phyloP scores from a whole-genome alignment of 2,113 vertebrate species.

The Platichthys flesus region DNA sequence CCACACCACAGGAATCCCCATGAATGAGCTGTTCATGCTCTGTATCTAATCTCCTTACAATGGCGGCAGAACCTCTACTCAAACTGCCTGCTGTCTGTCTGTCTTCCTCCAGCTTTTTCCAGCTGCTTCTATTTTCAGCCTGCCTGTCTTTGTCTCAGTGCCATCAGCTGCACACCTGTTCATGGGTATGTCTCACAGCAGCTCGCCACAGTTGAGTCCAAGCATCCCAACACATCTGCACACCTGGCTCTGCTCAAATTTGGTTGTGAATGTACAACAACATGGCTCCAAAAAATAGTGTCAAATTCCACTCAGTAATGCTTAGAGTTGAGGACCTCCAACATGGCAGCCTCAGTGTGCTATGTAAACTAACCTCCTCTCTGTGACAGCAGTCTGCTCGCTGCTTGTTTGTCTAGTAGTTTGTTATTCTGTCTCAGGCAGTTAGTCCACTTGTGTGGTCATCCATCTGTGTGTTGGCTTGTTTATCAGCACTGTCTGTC shows the following conservation, averaged over 20 bases:
- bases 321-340: constrained; percentile 8
- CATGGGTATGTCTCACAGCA: too few relatives aligned
- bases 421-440: constrained; percentile 26
- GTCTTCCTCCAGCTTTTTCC: constrained; percentile 7
- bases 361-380: constrained; percentile 34
- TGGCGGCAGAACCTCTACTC: constrained; percentile 10
- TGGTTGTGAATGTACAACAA: not conserved
- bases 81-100: constrained; percentile 1
- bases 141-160: not conserved
- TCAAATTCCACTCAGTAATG: not conserved
- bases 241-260: not conserved
- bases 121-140: constrained; percentile 22
- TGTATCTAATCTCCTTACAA: constrained; percentile 44
- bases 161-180: too few relatives aligned
- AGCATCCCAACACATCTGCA: constrained; percentile 9
- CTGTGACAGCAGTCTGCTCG: constrained; percentile 26
- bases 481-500: constrained; percentile 32
- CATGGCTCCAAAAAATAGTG: not conserved
- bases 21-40: constrained; percentile 40
- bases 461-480: constrained; percentile 41
- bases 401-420: constrained; percentile 21
- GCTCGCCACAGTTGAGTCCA: not conserved
- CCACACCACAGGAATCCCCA: constrained; percentile 6
- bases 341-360: not conserved
- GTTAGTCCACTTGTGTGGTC: constrained; percentile 32